Percentiles rank a stretch among this genome's conserved stretches.
Evolutionary conservation across 1,140 invertebrate species (phyloP).

Genomic region (Drosophila yakuba): DNA sequence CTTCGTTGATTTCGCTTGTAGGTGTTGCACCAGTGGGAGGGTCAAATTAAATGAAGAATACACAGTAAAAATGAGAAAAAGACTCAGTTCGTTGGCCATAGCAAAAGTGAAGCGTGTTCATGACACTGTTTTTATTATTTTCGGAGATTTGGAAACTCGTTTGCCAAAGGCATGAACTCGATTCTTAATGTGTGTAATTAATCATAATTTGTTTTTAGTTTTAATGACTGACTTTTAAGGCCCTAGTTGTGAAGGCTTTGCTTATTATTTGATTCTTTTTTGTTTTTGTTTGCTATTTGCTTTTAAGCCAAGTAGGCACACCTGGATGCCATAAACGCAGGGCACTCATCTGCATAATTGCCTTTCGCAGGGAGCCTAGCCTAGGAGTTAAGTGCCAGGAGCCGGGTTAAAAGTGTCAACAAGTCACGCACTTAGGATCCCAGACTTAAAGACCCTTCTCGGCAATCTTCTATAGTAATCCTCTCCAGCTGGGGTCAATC

Average conservation of each 20-base stretch:
- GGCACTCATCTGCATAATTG: slow-evolving; percentile 63
- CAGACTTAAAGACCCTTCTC: neutral
- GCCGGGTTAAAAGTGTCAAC: slow-evolving; percentile 50
- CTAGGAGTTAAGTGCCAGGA: slow-evolving; percentile 6
- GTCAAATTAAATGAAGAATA: slow-evolving; percentile 68
- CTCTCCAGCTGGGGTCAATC: slow-evolving; percentile 38
- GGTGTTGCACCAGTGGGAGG: slow-evolving; percentile 61
- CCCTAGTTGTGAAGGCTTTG: slow-evolving; percentile 27
- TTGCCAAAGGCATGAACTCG: slow-evolving; percentile 76
- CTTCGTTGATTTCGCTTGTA: slow-evolving; percentile 72
- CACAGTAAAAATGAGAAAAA: slow-evolving; percentile 43
- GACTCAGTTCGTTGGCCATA: slow-evolving; percentile 63
- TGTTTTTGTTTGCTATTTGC: too few species aligned
- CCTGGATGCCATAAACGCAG: slow-evolving; percentile 60
- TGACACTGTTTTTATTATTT: slow-evolving; percentile 76
- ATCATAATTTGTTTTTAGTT: slow-evolving; percentile 78
- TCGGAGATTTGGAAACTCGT: slow-evolving; percentile 67
- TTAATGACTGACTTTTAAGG: slow-evolving; percentile 57
- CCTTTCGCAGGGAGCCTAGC: neutral
- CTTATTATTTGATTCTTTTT: too few species aligned
- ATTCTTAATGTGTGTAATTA: slow-evolving; percentile 77
- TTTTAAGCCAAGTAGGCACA: slow-evolving; percentile 39
- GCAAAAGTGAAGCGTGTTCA: slow-evolving; percentile 64
- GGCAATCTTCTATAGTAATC: slow-evolving; percentile 3
- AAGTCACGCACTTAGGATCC: slow-evolving; percentile 46